Percentiles rank a stretch among this genome's conserved stretches.
These are phyloP conservation scores for Scaptomyza tumidula DNA, from an alignment of 2,888 invertebrate species.

Conservation along the genomic window DNA sequence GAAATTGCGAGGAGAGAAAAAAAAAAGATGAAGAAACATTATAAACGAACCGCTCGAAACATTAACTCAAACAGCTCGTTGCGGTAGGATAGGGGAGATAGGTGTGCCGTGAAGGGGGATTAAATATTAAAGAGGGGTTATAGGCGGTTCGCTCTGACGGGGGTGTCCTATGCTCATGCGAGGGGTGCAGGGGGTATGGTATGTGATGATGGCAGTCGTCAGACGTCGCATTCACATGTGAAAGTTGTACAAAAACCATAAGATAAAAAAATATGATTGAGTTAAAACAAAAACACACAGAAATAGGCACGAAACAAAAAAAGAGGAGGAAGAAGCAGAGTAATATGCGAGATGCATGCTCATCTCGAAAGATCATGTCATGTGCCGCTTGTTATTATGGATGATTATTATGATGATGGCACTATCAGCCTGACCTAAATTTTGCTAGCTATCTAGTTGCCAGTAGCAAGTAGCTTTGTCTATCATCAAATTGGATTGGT, in stretches of 20 bases:
- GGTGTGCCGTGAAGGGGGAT: not conserved
- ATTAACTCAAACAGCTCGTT: conserved; percentile 42
- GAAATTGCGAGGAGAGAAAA: conserved; percentile 37
- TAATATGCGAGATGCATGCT: conserved; percentile 51
- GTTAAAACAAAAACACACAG: conserved; percentile 48
- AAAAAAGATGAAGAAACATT: conserved; percentile 44
- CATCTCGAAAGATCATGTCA: conserved; percentile 61
- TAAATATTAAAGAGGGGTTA: conserved; percentile 12
- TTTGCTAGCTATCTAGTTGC: conserved; percentile 11
- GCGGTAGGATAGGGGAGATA: not conserved
- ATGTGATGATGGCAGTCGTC: conserved; percentile 56
- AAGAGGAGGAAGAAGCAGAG: conserved; percentile 24
- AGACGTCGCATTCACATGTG: conserved; percentile 67
- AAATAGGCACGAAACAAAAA: conserved; percentile 24
- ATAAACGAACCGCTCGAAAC: conserved; percentile 52
- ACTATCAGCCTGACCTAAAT: conserved; percentile 56
- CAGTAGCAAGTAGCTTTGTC: not conserved
- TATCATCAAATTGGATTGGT: conserved; percentile 22
- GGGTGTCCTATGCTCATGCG: conserved; percentile 3
- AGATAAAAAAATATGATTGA: conserved; percentile 63
- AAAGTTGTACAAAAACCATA: conserved; percentile 63
- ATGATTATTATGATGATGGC: conserved; percentile 57
- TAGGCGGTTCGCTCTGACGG: conserved; percentile 1
- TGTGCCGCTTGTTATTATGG: conserved; percentile 58
- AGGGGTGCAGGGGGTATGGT: not conserved